A percentile compares a stretch with the other conserved stretches of the same genome.
Evolutionary conservation across 1,140 invertebrate species (phyloP).

Genomic region (Meloidogyne chitwoodi): DNA sequence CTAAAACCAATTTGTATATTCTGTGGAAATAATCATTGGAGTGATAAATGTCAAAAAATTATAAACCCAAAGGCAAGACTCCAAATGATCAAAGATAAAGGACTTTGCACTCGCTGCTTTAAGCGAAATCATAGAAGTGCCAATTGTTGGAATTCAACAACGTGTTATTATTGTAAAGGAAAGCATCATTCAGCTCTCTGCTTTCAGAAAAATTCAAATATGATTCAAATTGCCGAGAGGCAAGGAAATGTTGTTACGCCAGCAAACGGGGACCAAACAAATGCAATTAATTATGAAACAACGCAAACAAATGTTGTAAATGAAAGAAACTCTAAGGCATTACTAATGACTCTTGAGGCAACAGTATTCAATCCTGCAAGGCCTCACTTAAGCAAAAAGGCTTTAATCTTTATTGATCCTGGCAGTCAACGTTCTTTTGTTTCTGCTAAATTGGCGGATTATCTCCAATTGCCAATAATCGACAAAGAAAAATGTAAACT

Average conservation of each 20-base stretch:
- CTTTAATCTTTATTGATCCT: not conserved
- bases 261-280: not conserved
- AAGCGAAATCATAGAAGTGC: not conserved
- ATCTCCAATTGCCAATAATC: not conserved
- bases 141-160: not conserved
- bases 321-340: not conserved
- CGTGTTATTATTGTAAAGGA: not conserved
- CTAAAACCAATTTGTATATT: not conserved
- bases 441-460: not conserved
- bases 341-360: not conserved
- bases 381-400: not conserved
- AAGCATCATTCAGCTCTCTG: not conserved
- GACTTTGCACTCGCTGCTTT: not conserved
- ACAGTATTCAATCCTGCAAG: not conserved
- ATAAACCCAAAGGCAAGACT: not conserved
- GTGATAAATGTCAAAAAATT: not conserved
- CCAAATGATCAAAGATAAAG: not conserved
- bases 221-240: not conserved
- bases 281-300: not conserved
- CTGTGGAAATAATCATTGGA: not conserved
- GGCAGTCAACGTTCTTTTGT: not conserved
- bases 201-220: not conserved
- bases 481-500: not conserved
- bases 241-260: not conserved
- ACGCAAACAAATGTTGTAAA: not conserved